Conservation (phyloP, 1,140 invertebrate species). For the Contarinia nasturtii region DNA sequence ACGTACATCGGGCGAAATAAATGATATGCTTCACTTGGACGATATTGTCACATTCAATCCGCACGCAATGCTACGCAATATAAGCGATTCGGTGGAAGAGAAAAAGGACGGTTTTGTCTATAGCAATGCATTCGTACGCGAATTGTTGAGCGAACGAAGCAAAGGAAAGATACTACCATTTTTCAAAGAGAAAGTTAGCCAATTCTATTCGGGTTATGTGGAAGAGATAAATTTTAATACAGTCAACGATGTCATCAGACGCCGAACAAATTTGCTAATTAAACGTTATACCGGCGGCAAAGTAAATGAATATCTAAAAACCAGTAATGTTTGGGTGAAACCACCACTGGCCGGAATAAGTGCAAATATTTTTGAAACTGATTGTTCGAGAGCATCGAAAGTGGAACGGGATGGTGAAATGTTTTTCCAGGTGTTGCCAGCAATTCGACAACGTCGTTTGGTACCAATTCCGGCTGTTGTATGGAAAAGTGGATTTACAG, state of each 20-base stretch:
- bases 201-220: slow-evolving; percentile 67
- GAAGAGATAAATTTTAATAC: slow-evolving; percentile 65
- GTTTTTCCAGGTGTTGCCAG: slow-evolving; percentile 63
- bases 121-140: slow-evolving; percentile 52
- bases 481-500: slow-evolving; percentile 50
- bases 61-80: slow-evolving; percentile 64
- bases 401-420: slow-evolving; percentile 60
- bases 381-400: slow-evolving; percentile 46
- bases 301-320: slow-evolving; percentile 53
- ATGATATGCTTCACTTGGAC: slow-evolving; percentile 63
- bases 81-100: slow-evolving; percentile 52
- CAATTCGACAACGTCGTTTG: slow-evolving; percentile 51
- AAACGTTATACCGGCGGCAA: slow-evolving; percentile 58
- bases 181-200: slow-evolving; percentile 66
- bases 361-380: slow-evolving; percentile 60
- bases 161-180: slow-evolving; percentile 63
- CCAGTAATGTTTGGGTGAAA: slow-evolving; percentile 42
- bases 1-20: slow-evolving; percentile 75
- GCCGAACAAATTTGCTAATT: slow-evolving; percentile 56
- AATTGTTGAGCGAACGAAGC: slow-evolving; percentile 53
- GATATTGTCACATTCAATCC: slow-evolving; percentile 78
- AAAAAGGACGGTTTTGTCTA: slow-evolving; percentile 43
- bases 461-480: slow-evolving; percentile 65
- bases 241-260: slow-evolving; percentile 52
- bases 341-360: slow-evolving; percentile 57